A percentile compares a stretch with the other conserved stretches of the same genome.
These are phyloP conservation scores for Carcinoscorpius rotundicauda DNA, from an alignment of 1,140 invertebrate species.

Conservation along the genomic window DNA sequence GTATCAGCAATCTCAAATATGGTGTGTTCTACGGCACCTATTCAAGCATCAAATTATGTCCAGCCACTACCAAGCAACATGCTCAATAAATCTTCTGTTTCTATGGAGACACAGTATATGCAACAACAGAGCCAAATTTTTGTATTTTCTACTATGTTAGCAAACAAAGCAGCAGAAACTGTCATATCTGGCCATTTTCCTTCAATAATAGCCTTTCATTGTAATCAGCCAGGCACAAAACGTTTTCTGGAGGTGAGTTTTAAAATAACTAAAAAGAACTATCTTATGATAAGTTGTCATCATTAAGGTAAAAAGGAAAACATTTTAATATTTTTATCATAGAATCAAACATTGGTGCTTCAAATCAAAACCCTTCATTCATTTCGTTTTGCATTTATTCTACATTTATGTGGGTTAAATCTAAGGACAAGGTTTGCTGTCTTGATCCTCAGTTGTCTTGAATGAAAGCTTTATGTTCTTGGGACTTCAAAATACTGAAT, in stretches of 20 bases:
- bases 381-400: too few species aligned
- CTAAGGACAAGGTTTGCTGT: too few species aligned
- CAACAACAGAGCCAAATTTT: constrained; percentile 97
- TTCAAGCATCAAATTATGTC: constrained; percentile 29
- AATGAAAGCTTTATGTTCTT: too few species aligned
- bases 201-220: constrained; percentile 89
- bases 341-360: too few species aligned
- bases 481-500: too few species aligned
- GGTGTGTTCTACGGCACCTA: constrained; percentile 17
- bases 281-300: too few species aligned
- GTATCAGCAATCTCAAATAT: constrained; percentile 21
- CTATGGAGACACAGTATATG: constrained; percentile 68
- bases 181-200: constrained; percentile 76
- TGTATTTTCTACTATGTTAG: constrained; percentile 87
- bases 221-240: constrained; percentile 86
- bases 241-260: constrained; percentile 73
- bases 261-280: constrained; percentile 15
- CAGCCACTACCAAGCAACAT: constrained; percentile 63
- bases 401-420: too few species aligned
- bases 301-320: too few species aligned
- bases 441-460: too few species aligned
- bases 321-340: too few species aligned
- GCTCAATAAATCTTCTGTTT: constrained; percentile 62
- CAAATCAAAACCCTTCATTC: too few species aligned
- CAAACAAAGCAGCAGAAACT: constrained; percentile 87